Evolutionary conservation across 2,888 invertebrate genomes (phyloP).

Genomic region (Dynastes maya): DNA sequence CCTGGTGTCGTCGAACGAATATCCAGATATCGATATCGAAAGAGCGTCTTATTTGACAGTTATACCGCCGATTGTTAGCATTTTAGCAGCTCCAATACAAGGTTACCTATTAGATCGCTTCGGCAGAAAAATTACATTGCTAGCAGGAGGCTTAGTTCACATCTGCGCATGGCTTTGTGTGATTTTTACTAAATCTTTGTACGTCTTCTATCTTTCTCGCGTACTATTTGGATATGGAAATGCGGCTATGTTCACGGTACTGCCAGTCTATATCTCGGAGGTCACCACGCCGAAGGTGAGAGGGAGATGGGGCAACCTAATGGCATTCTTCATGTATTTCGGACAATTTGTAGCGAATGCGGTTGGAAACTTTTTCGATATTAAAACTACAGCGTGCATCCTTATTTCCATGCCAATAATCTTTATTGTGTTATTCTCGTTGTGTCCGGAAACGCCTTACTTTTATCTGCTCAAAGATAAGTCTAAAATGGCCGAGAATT

Average conservation of each 20-base stretch:
- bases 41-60: constrained; percentile 47
- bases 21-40: constrained; percentile 48
- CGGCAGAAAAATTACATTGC: constrained; percentile 54
- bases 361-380: constrained; percentile 58
- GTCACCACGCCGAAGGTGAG: constrained; percentile 59
- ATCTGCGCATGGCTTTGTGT: constrained; percentile 56
- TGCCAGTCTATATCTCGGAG: constrained; percentile 62
- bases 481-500: constrained; percentile 59
- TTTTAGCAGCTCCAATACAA: constrained; percentile 40
- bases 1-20: constrained; percentile 51
- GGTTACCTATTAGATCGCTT: constrained; percentile 47
- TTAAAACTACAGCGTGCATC: constrained; percentile 51
- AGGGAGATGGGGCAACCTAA: constrained; percentile 57
- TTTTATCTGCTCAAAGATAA: constrained; percentile 60
- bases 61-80: constrained; percentile 45
- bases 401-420: constrained; percentile 50
- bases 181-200: constrained; percentile 56
- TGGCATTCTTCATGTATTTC: constrained; percentile 50
- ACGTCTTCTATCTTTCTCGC: constrained; percentile 59
- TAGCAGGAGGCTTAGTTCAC: constrained; percentile 56
- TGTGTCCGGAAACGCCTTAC: constrained; percentile 76
- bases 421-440: constrained; percentile 58
- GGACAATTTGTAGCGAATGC: constrained; percentile 60
- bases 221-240: constrained; percentile 60
- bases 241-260: constrained; percentile 57